A percentile compares a stretch with the other conserved stretches of the same genome.
phyloP scores from a whole-genome alignment of 2,797 vertebrate genomes.

The Enteromius anoplus region DNA sequence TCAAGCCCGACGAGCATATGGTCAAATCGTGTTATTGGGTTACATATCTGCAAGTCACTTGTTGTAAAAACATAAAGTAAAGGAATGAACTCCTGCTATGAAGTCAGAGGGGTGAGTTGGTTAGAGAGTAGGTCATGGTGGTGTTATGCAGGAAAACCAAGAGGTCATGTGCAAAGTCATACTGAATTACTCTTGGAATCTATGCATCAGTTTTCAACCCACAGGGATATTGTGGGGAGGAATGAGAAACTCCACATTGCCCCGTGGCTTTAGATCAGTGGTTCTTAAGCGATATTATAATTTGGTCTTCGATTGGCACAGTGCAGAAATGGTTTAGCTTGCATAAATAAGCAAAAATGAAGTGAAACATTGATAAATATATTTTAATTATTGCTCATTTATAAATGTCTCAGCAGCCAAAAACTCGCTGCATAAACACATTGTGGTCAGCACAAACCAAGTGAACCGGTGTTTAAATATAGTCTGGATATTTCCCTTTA shows the following conservation, averaged over 20 bases:
- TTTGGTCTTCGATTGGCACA: neutral
- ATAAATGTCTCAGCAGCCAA: neutral
- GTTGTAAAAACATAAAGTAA: slow-evolving; percentile 31
- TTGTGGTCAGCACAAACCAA: neutral
- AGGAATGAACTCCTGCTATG: slow-evolving; percentile 20
- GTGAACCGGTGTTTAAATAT: neutral
- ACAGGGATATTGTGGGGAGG: neutral
- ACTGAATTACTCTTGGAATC: slow-evolving; percentile 20
- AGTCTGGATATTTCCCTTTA: neutral
- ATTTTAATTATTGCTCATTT: neutral
- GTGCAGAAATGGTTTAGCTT: neutral
- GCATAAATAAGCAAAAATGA: neutral
- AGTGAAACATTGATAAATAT: neutral
- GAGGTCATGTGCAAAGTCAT: slow-evolving; percentile 23
- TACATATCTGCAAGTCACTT: slow-evolving; percentile 28
- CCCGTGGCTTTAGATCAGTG: neutral
- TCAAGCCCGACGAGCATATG: slow-evolving; percentile 28
- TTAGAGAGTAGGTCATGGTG: slow-evolving; percentile 13
- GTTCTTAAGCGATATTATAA: neutral
- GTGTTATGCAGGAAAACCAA: neutral
- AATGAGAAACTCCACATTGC: neutral
- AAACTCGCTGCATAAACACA: neutral
- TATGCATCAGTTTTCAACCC: neutral
- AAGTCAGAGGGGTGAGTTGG: slow-evolving; percentile 18
- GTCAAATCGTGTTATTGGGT: slow-evolving; percentile 23